Conservation (phyloP, 2,113 vertebrate genomes). For the Craseonycteris thonglongyai region DNA sequence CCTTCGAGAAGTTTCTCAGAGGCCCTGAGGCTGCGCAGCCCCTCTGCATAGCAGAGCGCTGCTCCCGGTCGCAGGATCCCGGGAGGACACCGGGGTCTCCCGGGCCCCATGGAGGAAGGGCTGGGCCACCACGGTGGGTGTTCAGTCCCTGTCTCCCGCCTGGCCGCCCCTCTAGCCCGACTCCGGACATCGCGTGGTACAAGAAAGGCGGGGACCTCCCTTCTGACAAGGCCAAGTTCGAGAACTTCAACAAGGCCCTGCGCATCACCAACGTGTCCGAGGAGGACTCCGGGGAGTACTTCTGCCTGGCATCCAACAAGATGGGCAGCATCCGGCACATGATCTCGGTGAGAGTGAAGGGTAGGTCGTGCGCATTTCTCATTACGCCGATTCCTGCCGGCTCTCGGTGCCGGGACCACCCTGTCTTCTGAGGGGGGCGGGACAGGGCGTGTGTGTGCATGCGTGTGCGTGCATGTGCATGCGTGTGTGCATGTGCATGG, state of each 20-base stretch:
- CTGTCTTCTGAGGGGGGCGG: not conserved
- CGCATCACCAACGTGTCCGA: constrained; percentile 90
- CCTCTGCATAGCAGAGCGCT: not conserved
- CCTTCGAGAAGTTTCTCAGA: not conserved
- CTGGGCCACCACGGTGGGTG: not conserved
- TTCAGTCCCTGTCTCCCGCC: not conserved
- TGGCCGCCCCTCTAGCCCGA: constrained; percentile 82
- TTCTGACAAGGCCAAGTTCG: constrained; percentile 85
- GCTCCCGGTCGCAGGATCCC: too few relatives aligned
- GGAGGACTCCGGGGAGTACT: constrained; percentile 94
- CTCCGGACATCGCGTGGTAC: constrained; percentile 93
- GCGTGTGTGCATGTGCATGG: too few relatives aligned
- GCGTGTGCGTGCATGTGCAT: not conserved
- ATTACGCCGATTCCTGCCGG: constrained; percentile 16
- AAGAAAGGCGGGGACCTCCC: constrained; percentile 96
- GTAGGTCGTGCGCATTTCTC: constrained; percentile 82
- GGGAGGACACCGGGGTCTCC: not conserved
- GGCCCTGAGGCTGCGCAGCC: not conserved
- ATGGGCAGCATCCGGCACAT: constrained; percentile 93
- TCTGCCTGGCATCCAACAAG: constrained; percentile 95
- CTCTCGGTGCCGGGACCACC: not conserved
- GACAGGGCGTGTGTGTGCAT: not conserved
- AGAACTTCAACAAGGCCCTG: constrained; percentile 94
- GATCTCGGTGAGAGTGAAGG: constrained; percentile 96
- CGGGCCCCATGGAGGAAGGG: not conserved